Evolutionary conservation across 2,113 vertebrate genomes (phyloP), one percentile per base, ranked within the genome.

Genomic region (Collichthys lucidus): DNA sequence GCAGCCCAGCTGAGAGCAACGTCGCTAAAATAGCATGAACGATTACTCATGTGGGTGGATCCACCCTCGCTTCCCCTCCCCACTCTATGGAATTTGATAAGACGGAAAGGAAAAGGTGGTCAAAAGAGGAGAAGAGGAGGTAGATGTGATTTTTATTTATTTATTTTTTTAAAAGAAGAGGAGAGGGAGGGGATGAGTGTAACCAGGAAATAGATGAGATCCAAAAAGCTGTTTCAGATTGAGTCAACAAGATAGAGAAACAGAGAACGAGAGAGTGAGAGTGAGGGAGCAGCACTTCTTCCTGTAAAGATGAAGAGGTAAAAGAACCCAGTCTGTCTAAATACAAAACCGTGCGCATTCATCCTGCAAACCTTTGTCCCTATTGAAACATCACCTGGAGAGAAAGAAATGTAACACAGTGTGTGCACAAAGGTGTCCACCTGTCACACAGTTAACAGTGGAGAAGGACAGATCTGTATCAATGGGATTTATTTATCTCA

Each of bases 31-130:
- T 87, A 93, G 91, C 88, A 89, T 87, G 86, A 93, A 84, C 83
- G 86, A 93, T 91, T 88, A 83, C 80, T 89, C 55, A 71, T 81
- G 91, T 91, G 91, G 92, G 89, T 77, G 91, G 86, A 92, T 92
- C 86, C 84, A 74, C 70, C 84, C 85, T 84, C 83, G 69, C 85
- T 87, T 81, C 80, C 85, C 86, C 83, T 92, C 82, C 88, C 86
- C 85, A 84, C 77, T 85, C 85, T 69, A 44, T 87, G 88, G 89
- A 90, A 93, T 91, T 81, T 89, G 91, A 93, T 91, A 86, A 92
- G 87, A 93, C 80, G 77, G 81, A 86, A 67, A 89, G 56, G 74
- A 67, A 86, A 86, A 91, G 83, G 86, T 86, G 82, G 73, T 77
- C 70, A 82, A 79, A 64, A 87, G 60, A 82, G 26, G 75, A 74